Evolutionary conservation across 2,113 vertebrate genomes (phyloP).

Genomic region (Conger conger): DNA sequence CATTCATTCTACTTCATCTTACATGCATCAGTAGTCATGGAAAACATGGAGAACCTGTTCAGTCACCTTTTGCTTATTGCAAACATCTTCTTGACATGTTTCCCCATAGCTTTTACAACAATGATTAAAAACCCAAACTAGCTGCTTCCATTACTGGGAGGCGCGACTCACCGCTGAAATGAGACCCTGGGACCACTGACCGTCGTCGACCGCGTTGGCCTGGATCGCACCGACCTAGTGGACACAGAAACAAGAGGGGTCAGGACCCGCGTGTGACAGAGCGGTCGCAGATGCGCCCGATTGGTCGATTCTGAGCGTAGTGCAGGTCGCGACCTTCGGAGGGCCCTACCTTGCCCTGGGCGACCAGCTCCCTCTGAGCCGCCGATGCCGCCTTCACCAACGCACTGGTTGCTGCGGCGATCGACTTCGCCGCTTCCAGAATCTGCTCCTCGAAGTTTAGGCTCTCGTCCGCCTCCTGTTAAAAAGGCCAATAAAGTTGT

Average conservation of each 20-base stretch:
- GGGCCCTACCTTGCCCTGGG: conserved; percentile 89
- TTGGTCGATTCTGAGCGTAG: not conserved
- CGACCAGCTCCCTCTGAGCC: conserved; percentile 92
- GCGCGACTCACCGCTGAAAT: conserved; percentile 91
- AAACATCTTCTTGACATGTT: no score
- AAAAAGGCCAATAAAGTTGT: not conserved
- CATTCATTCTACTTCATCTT: no score
- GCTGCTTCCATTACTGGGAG: not conserved
- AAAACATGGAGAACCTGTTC: no score
- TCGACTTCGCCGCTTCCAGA: conserved; percentile 95
- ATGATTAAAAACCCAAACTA: not conserved
- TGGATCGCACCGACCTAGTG: conserved; percentile 88
- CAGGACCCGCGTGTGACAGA: not conserved
- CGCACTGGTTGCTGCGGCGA: conserved; percentile 94
- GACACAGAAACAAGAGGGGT: not conserved
- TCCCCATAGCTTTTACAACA: not conserved
- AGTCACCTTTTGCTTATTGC: no score
- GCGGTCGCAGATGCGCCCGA: not conserved
- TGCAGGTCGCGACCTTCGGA: not conserved
- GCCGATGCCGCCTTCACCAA: conserved; percentile 96
- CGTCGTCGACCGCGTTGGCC: conserved; percentile 92
- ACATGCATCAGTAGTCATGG: no score
- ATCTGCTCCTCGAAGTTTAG: conserved; percentile 98
- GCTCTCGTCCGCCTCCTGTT: conserved; percentile 94
- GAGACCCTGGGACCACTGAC: conserved; percentile 98